These are phyloP conservation scores for Ophioderma brevispina DNA, from an alignment of 35 echinoderm and acorn worm species.

Conservation along the genomic window DNA sequence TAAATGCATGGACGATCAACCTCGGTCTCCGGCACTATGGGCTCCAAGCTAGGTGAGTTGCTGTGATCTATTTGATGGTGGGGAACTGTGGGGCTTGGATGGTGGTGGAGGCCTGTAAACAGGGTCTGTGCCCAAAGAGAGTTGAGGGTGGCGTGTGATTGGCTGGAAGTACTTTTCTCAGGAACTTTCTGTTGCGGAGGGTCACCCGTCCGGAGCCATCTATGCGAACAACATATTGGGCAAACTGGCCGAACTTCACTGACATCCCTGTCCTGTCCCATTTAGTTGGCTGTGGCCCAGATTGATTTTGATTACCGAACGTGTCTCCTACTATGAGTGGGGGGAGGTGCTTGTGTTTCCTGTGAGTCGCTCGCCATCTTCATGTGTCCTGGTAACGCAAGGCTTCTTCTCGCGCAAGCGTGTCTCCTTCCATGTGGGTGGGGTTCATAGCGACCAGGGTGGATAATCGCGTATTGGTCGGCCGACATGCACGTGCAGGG, in stretches of 20 bases:
- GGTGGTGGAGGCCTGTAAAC: not conserved
- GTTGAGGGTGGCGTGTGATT: conserved; percentile 10
- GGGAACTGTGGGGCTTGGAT: not conserved
- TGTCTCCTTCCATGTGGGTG: conserved; percentile 48
- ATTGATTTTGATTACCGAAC: conserved; percentile 55
- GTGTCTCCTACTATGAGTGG: conserved; percentile 31
- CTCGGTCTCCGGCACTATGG: too few relatives aligned
- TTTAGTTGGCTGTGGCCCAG: conserved; percentile 38
- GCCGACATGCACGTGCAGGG: conserved; percentile 18
- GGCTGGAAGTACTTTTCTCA: conserved; percentile 20
- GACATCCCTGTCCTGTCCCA: conserved; percentile 62
- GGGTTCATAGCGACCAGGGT: conserved; percentile 38
- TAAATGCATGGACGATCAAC: too few relatives aligned
- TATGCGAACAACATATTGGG: conserved; percentile 46
- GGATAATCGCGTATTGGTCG: conserved; percentile 44
- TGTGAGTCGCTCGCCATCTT: not conserved
- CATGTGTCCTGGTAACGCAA: conserved; percentile 2
- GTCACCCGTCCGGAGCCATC: conserved; percentile 55
- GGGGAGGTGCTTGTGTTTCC: conserved; percentile 22
- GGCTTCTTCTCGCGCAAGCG: conserved; percentile 2
- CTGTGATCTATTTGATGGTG: too few relatives aligned
- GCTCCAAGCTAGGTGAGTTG: too few relatives aligned
- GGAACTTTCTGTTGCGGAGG: conserved; percentile 29
- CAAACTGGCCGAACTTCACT: conserved; percentile 28
- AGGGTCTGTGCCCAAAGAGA: too few relatives aligned